Evolutionary conservation across 2,797 vertebrate genomes (phyloP).

Genomic region (Acanthornis magna): DNA sequence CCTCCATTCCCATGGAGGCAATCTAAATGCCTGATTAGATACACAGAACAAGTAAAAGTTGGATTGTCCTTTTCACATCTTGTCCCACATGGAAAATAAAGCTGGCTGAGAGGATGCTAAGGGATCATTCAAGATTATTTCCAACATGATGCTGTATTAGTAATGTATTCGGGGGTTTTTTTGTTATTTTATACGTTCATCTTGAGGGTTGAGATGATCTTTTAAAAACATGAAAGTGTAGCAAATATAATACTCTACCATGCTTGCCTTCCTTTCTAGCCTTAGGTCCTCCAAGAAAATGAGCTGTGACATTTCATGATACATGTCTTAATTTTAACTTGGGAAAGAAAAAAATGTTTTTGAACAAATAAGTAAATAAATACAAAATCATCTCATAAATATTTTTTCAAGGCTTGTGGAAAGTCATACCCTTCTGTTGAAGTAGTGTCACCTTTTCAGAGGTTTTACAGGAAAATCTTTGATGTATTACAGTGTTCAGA

Average conservation of each 20-base stretch:
- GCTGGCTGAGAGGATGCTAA: neutral
- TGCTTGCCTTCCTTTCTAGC: neutral
- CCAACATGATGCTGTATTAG: neutral
- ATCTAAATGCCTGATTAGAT: neutral
- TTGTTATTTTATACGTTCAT: conserved; percentile 2
- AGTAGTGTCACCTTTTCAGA: neutral
- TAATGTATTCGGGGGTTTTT: neutral
- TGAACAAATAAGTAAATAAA: conserved; percentile 12
- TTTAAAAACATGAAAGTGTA: conserved; percentile 39
- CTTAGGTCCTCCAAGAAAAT: conserved; percentile 46
- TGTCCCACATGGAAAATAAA: conserved; percentile 4
- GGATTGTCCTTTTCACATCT: neutral
- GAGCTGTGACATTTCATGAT: conserved; percentile 30
- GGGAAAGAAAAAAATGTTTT: neutral
- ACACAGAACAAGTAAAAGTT: neutral
- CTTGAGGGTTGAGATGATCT: conserved; percentile 17
- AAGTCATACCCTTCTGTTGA: neutral
- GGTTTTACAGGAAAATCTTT: neutral
- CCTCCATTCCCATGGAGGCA: neutral
- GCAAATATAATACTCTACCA: neutral
- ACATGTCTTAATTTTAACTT: conserved; percentile 48
- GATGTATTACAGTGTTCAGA: neutral
- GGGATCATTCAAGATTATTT: neutral
- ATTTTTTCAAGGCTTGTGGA: conserved; percentile 15
- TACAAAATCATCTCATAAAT: neutral